Percentiles rank a stretch among this genome's conserved stretches.
phyloP scores from a whole-genome alignment of 2,113 vertebrate species.

The Telmatochromis sp. region DNA sequence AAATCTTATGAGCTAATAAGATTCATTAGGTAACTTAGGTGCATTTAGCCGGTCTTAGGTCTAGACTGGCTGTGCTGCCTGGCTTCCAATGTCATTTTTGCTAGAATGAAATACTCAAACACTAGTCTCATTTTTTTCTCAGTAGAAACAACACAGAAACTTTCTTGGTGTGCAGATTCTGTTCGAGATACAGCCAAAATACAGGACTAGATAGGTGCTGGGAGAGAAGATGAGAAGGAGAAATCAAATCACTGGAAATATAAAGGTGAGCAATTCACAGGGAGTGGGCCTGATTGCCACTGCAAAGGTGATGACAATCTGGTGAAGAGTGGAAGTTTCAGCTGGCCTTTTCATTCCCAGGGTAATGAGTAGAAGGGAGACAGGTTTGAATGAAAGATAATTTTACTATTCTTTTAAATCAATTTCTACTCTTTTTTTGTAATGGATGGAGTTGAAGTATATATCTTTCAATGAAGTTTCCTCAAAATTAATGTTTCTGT shows the following conservation, averaged over 20 bases:
- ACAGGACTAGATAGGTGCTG: not conserved
- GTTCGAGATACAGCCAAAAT: not conserved
- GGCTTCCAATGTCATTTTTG: not conserved
- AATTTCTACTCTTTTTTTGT: not conserved
- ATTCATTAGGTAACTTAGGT: not conserved
- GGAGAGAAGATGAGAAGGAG: not conserved
- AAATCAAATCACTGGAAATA: not conserved
- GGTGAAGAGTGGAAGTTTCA: not conserved
- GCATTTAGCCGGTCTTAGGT: accelerated
- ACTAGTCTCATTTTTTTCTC: no score
- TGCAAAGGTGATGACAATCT: not conserved
- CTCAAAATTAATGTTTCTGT: not conserved
- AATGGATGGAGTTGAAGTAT: not conserved
- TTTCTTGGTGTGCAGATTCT: not conserved
- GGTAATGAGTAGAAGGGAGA: not conserved
- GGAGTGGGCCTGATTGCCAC: not conserved
- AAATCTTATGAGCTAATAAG: accelerated
- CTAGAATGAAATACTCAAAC: not conserved
- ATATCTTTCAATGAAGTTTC: accelerated
- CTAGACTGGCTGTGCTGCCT: not conserved
- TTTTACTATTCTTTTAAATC: not conserved
- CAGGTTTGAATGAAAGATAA: accelerated
- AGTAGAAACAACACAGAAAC: no score
- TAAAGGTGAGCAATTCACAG: not conserved
- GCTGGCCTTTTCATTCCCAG: not conserved